Evolutionary conservation across 2,797 vertebrate genomes (phyloP).

Genomic region (Falco columbarius): DNA sequence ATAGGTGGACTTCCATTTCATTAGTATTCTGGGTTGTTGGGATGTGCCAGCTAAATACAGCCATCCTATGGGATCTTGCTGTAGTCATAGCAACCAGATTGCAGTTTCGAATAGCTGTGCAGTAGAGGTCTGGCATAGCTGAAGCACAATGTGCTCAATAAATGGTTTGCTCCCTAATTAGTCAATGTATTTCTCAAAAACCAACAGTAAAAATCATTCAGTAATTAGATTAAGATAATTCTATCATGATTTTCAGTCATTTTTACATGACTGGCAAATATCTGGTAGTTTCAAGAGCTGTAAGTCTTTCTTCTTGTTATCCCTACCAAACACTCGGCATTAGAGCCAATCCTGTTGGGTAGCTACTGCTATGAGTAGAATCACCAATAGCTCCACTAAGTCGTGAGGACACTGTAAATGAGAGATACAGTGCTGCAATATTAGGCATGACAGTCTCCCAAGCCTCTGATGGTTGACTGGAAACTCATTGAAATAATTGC

Average conservation of each 20-base stretch:
- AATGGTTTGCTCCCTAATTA: constrained; percentile 51
- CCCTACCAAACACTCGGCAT: neutral
- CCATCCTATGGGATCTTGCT: constrained; percentile 39
- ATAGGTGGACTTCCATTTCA: constrained; percentile 32
- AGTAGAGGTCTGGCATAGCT: constrained; percentile 19
- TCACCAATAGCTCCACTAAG: neutral
- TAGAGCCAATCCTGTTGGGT: neutral
- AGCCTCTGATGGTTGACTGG: neutral
- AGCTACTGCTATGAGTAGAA: neutral
- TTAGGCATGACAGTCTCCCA: no score
- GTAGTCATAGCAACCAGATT: constrained; percentile 72
- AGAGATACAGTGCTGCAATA: neutral
- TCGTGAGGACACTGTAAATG: neutral
- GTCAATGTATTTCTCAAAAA: neutral
- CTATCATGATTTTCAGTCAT: neutral
- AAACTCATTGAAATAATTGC: neutral
- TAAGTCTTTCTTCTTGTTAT: neutral
- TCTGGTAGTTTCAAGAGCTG: neutral
- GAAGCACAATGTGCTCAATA: constrained; percentile 24
- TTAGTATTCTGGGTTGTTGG: constrained; percentile 65
- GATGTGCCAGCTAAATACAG: constrained; percentile 40
- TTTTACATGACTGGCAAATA: neutral
- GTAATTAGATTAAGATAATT: neutral
- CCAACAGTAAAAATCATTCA: neutral
- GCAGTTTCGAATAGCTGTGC: constrained; percentile 22